Percentiles rank a stretch among this genome's conserved stretches.
Conservation (phyloP, 2,797 vertebrate genomes). For the Pantherophis vulpinus region DNA sequence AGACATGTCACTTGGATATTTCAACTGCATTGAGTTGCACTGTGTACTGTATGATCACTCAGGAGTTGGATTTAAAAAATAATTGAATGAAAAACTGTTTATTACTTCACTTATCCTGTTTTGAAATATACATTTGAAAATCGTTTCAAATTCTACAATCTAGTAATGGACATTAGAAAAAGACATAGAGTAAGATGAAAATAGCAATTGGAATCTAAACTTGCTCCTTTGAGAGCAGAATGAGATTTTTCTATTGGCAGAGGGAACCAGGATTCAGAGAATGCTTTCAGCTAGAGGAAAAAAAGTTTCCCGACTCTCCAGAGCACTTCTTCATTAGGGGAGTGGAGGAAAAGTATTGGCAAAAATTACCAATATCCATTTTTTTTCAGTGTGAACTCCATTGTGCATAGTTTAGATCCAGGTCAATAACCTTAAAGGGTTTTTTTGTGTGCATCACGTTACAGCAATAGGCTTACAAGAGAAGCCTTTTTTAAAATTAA, state of each 20-base stretch:
- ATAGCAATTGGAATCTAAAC: not conserved
- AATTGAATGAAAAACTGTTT: slow-evolving; percentile 50
- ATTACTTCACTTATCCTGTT: slow-evolving; percentile 24
- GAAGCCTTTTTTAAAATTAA: slow-evolving; percentile 34
- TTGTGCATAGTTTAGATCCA: not conserved
- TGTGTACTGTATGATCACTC: slow-evolving; percentile 66
- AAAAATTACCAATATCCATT: not conserved
- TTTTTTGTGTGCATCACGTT: slow-evolving; percentile 59
- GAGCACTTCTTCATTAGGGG: not conserved
- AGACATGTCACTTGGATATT: slow-evolving; percentile 57
- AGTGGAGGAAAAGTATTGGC: not conserved
- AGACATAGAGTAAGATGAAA: slow-evolving; percentile 52
- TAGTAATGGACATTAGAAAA: slow-evolving; percentile 47
- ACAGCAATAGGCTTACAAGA: slow-evolving; percentile 45
- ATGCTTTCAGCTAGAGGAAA: not conserved
- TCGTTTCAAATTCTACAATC: not conserved
- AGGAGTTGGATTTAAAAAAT: slow-evolving; percentile 67
- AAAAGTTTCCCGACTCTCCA: not conserved
- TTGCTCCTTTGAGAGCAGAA: not conserved
- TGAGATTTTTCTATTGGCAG: not conserved
- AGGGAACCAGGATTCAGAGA: not conserved
- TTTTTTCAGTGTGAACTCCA: not conserved
- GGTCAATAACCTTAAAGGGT: slow-evolving; percentile 43
- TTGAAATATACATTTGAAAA: not conserved
- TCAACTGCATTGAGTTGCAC: slow-evolving; percentile 60